Evolutionary conservation across 2,888 invertebrate genomes (phyloP).

Genomic region (Bugula neritina): DNA sequence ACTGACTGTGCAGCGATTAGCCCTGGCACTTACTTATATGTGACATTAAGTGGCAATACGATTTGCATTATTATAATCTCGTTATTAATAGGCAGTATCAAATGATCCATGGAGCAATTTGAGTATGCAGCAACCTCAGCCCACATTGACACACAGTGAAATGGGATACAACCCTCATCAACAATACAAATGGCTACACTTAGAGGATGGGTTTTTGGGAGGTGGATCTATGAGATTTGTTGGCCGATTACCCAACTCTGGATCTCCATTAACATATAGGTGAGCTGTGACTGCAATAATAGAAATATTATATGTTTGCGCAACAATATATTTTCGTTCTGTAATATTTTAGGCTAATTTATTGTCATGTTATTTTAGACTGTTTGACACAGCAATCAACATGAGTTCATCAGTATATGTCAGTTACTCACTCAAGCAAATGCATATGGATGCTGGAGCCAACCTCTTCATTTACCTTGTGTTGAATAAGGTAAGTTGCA

Average conservation of each 20-base stretch:
- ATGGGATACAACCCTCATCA: constrained; percentile 25
- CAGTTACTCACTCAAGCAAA: constrained; percentile 11
- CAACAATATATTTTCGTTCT: no score
- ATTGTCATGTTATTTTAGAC: neutral
- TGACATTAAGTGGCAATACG: neutral
- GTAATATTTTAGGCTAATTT: no score
- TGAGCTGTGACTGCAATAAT: neutral
- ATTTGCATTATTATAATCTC: neutral
- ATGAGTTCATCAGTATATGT: neutral
- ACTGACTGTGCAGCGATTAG: neutral
- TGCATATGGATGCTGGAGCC: constrained; percentile 13
- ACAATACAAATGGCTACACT: constrained; percentile 20
- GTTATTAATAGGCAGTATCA: constrained; percentile 30
- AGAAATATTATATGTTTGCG: no score
- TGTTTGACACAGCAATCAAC: constrained; percentile 13
- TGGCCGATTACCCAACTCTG: constrained; percentile 1
- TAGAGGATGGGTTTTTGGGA: constrained; percentile 23
- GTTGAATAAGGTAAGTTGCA: neutral
- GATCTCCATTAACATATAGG: constrained; percentile 8
- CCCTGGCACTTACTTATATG: neutral
- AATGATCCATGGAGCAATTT: constrained; percentile 39
- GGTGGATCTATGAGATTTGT: constrained; percentile 25
- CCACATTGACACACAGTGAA: constrained; percentile 28
- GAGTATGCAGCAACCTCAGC: constrained; percentile 40
- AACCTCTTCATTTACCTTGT: constrained; percentile 16